Conservation (phyloP, 2,113 vertebrate genomes). For the Cheirogaleus medius region DNA sequence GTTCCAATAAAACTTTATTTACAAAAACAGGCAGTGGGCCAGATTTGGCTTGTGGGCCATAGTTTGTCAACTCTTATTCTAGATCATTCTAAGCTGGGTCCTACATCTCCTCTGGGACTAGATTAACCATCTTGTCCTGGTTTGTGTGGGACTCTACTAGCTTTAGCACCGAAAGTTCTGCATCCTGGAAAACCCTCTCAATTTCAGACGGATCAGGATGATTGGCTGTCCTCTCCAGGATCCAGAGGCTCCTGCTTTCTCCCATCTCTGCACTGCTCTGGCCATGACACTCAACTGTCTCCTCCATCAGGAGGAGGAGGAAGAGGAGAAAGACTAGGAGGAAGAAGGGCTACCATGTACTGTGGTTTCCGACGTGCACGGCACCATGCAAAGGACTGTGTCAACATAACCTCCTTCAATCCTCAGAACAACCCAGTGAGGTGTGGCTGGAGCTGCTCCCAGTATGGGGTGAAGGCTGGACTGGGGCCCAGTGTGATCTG, state of each 20-base stretch:
- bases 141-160: neutral
- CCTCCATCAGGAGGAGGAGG: neutral
- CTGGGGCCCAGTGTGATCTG: neutral
- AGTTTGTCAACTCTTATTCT: neutral
- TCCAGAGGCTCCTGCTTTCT: neutral
- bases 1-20: slow-evolving; percentile 6
- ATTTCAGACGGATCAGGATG: neutral
- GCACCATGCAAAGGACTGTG: neutral
- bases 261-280: neutral
- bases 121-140: neutral
- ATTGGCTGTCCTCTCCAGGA: neutral
- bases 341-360: neutral
- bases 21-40: neutral
- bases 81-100: neutral
- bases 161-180: neutral
- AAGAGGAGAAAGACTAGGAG: neutral
- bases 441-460: neutral
- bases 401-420: neutral
- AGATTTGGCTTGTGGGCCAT: neutral
- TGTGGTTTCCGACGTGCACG: neutral
- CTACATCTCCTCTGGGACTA: neutral
- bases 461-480: neutral
- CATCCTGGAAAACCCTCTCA: neutral
- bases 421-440: neutral
- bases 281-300: neutral